Evolutionary conservation across 2,113 vertebrate species (phyloP).

Genomic region (Oriolus oriolus): DNA sequence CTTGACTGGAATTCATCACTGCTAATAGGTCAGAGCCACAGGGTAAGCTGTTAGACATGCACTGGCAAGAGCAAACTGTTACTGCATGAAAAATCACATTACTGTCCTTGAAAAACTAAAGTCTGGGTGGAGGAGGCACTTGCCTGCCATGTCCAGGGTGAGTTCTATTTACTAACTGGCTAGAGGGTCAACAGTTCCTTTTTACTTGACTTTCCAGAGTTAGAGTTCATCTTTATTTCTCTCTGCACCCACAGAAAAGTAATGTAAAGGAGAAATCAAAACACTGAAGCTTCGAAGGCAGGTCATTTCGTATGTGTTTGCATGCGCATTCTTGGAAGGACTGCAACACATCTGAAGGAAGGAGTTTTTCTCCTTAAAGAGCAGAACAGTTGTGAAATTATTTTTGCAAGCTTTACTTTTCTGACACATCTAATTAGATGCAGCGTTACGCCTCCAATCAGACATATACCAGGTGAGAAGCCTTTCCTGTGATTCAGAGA

Average conservation of each 20-base stretch:
- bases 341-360: neutral
- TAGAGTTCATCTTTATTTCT: neutral
- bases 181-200: neutral
- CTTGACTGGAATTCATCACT: conserved; percentile 18
- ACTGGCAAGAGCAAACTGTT: conserved; percentile 29
- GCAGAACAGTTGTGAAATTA: neutral
- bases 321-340: neutral
- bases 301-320: neutral
- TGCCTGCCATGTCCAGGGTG: neutral
- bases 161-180: neutral
- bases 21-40: conserved; percentile 28
- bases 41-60: conserved; percentile 25
- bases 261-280: neutral
- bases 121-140: neutral
- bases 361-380: neutral
- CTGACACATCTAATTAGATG: conserved; percentile 21
- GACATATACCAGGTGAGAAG: neutral
- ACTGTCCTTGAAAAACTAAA: conserved; percentile 12
- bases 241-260: neutral
- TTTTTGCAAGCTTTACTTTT: conserved; percentile 26
- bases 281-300: neutral
- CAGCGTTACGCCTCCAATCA: neutral
- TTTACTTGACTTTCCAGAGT: neutral
- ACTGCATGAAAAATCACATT: conserved; percentile 19
- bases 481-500: neutral